Percentiles rank a stretch among this genome's conserved stretches.
Evolutionary conservation across 1,140 invertebrate genomes (phyloP).

Genomic region (Drosophila repletoides): DNA sequence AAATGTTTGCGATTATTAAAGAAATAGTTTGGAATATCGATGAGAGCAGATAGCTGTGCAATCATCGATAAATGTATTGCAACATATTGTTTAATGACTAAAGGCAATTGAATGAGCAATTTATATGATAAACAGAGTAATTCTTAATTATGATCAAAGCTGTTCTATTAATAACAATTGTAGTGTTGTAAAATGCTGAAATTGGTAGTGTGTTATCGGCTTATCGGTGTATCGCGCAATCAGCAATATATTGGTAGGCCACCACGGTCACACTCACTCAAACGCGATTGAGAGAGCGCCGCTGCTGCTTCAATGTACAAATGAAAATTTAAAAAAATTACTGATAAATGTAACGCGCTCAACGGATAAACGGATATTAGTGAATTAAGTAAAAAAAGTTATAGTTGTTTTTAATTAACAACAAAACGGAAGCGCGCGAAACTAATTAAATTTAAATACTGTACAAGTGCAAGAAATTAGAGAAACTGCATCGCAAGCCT

Average conservation of each 20-base stretch:
- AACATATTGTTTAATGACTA: too few species aligned
- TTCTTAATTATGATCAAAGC: too few species aligned
- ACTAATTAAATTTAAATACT: conserved; percentile 3
- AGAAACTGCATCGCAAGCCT: conserved; percentile 33
- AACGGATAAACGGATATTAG: conserved; percentile 38
- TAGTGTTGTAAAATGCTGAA: conserved; percentile 12
- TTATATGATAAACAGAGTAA: too few species aligned
- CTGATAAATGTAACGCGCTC: conserved; percentile 49
- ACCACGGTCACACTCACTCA: conserved; percentile 27
- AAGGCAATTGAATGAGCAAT: too few species aligned
- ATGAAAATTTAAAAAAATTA: conserved; percentile 65
- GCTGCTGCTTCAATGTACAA: conserved; percentile 52
- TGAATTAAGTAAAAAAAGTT: conserved; percentile 33
- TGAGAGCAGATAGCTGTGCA: neutral
- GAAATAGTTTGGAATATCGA: too few species aligned
- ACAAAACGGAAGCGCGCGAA: neutral
- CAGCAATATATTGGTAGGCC: neutral
- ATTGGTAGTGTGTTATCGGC: neutral
- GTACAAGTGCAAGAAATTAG: conserved; percentile 7
- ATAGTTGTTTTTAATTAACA: conserved; percentile 12
- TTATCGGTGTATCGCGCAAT: neutral
- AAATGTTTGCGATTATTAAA: conserved; percentile 10
- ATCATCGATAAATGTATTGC: neutral
- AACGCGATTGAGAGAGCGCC: conserved; percentile 48
- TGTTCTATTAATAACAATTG: too few species aligned